Conservation (phyloP, 2,113 vertebrate species). For the Platichthys flesus region DNA sequence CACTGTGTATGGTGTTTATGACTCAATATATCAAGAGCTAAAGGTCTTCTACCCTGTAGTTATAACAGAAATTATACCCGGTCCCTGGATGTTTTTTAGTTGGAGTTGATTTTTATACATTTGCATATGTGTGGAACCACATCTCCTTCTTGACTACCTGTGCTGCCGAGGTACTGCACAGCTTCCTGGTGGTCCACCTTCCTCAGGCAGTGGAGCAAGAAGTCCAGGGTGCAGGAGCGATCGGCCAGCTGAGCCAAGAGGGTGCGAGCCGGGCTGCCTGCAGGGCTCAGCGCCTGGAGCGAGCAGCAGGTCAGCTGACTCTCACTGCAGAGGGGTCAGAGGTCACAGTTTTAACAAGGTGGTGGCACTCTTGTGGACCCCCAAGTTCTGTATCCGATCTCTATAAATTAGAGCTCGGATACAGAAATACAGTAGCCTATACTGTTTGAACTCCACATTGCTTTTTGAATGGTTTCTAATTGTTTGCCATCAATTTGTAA, state of each 20-base stretch:
- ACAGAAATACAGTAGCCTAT: no score
- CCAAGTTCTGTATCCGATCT: no score
- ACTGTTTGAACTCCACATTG: no score
- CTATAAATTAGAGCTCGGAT: no score
- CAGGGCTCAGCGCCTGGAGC: constrained; percentile 83
- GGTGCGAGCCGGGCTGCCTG: constrained; percentile 83
- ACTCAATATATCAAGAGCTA: no score
- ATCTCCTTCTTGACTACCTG: constrained; percentile 60
- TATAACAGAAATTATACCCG: no score
- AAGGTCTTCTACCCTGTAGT: no score
- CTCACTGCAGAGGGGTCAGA: constrained; percentile 65
- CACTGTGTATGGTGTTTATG: no score
- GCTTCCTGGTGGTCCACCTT: constrained; percentile 85
- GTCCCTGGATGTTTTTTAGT: no score
- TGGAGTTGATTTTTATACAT: no score
- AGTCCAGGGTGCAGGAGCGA: constrained; percentile 78
- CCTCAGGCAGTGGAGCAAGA: constrained; percentile 82
- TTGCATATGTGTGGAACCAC: background rate
- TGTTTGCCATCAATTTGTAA: no score
- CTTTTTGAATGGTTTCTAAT: no score
- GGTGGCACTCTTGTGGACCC: background rate
- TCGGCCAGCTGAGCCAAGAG: constrained; percentile 84
- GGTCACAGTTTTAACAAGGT: background rate
- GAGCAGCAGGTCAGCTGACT: constrained; percentile 88
- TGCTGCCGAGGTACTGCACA: constrained; percentile 75